A percentile compares a stretch with the other conserved stretches of the same genome.
phyloP scores from a whole-genome alignment of 2,888 invertebrate species.

The Conchocele bisecta region DNA sequence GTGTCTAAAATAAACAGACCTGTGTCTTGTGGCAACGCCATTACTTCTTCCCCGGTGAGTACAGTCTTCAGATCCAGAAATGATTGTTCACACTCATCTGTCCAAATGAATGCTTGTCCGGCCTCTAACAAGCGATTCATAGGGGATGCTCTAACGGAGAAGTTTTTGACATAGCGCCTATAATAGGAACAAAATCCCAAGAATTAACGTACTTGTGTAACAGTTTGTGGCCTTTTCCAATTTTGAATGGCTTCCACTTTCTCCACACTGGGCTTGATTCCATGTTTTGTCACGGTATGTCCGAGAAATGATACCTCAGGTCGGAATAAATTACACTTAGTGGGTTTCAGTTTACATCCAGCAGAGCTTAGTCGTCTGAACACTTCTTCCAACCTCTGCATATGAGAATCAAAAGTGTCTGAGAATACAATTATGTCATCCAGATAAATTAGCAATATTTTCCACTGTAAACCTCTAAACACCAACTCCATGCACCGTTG shows the following conservation, averaged over 20 bases:
- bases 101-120: constrained; percentile 40
- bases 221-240: constrained; percentile 24
- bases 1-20: constrained; percentile 51
- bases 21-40: constrained; percentile 26
- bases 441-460: constrained; percentile 18
- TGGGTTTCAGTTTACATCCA: constrained; percentile 44
- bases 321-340: constrained; percentile 40
- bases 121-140: constrained; percentile 26
- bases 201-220: constrained; percentile 17
- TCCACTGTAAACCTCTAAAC: constrained; percentile 20
- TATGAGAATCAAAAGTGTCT: constrained; percentile 14
- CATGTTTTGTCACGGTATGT: constrained; percentile 30
- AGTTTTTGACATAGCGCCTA: constrained; percentile 34
- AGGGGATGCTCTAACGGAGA: constrained; percentile 23
- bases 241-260: constrained; percentile 23
- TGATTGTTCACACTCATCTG: constrained; percentile 31
- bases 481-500: constrained; percentile 24
- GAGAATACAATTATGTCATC: constrained; percentile 18
- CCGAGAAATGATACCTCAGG: constrained; percentile 39
- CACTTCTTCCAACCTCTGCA: constrained; percentile 37
- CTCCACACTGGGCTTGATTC: constrained; percentile 24
- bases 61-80: constrained; percentile 37
- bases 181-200: constrained; percentile 42
- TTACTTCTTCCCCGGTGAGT: constrained; percentile 28
- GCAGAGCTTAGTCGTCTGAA: constrained; percentile 27